Percentiles rank a stretch among this genome's conserved stretches.
phyloP scores from a whole-genome alignment of 1,140 invertebrate species.

The Aphis gossypii region DNA sequence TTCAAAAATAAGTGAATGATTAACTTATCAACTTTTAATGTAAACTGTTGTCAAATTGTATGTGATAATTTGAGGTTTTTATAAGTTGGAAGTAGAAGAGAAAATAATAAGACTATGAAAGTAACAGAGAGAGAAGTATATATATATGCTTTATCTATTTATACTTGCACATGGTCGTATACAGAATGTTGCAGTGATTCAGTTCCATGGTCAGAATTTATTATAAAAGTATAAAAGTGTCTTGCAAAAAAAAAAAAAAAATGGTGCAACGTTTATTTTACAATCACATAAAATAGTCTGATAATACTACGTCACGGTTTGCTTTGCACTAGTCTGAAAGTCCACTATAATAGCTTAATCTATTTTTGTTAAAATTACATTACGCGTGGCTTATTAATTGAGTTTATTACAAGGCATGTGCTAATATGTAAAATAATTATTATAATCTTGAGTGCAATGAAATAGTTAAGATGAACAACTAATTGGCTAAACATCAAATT shows the following conservation, averaged over 20 bases:
- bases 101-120: background rate
- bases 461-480: background rate
- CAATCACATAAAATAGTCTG: background rate
- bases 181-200: background rate
- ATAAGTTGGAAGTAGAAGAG: background rate
- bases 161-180: conserved; percentile 14
- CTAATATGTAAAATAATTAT: background rate
- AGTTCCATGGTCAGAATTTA: background rate
- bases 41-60: background rate
- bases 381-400: background rate
- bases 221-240: background rate
- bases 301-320: background rate
- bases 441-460: background rate
- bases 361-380: background rate
- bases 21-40: background rate
- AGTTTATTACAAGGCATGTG: background rate
- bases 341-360: background rate
- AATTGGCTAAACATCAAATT: background rate
- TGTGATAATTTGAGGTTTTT: background rate
- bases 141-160: background rate
- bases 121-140: background rate
- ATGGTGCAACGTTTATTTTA: background rate
- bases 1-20: background rate
- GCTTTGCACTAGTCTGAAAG: background rate
- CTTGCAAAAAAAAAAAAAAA: background rate